Base-by-base conservation (phyloP, 2,888 invertebrate genomes). In the Megamerina dolium region DNA sequence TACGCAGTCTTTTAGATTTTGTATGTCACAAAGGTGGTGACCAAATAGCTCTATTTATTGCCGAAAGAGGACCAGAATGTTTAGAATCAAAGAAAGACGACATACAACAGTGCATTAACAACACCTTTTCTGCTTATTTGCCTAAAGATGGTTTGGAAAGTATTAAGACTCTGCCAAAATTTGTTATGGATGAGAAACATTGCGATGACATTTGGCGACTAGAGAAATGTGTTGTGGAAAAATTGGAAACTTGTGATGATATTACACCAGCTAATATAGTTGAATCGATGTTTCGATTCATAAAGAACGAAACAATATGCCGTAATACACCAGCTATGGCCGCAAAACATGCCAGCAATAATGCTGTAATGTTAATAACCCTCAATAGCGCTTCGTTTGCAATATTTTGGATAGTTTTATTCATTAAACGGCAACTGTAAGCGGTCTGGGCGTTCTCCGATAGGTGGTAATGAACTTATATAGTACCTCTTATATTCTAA, bases 11-110 rank as follows among this genome's bases (percentile, higher is more conserved):
- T 1, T 72, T 82, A 0, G 78, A 81, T 52, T 89, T 89, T 61
- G 73, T 85, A 18, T 89, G 89, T 61, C 81, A 76, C 58, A 87
- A 87, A 57, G 85, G 87, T 55, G 88, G 88, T 8, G 87, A 88
- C 63, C 79, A 87, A 54, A 83, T 89, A 56, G 87, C 88, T 1
- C 72, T 88, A 56, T 89, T 89, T 62, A 83, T 88, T 43, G 82
- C 87, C 2, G 86, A 87, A 60, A 81, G 82, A n/a, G 88, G 88
- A 0, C 80, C 82, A 8, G 83, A 87, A 60, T 89, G 88, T 59
- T 72, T 87, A 46, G 58, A 75, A 43, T 73, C 75, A 1, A 80
- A 82, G 49, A 73, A 76, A 47, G 75, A 78, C 1, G 77, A 72
- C 2, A 74, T 88, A 26, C 75, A 78, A 57, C 61, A 72, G 3